Percentiles rank a stretch among this genome's conserved stretches.
phyloP scores from a whole-genome alignment of 2,888 invertebrate genomes.

The Melieria picta region DNA sequence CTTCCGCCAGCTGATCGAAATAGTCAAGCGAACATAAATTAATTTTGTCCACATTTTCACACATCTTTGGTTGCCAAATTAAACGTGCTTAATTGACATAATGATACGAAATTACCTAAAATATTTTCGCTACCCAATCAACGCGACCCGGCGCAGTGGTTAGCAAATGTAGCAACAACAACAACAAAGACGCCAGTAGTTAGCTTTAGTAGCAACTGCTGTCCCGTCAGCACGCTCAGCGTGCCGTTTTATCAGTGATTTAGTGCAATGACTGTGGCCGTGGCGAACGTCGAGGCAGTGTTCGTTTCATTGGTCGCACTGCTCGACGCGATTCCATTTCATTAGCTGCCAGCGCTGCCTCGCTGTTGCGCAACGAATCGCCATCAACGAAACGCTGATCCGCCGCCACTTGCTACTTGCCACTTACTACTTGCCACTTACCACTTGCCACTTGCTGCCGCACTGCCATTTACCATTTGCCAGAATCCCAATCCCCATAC shows the following conservation, averaged over 20 bases:
- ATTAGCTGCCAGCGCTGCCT: not conserved
- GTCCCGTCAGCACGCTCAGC: conserved; percentile 44
- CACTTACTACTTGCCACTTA: not conserved
- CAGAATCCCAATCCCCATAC: no score
- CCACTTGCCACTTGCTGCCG: conserved; percentile 14
- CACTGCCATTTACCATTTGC: conserved; percentile 15
- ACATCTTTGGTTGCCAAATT: conserved; percentile 48
- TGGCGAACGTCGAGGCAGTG: conserved; percentile 27
- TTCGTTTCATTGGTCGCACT: conserved; percentile 21
- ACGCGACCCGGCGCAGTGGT: conserved; percentile 27
- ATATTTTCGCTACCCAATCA: conserved; percentile 44
- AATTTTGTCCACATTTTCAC: conserved; percentile 44
- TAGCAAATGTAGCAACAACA: not conserved
- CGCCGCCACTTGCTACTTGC: not conserved
- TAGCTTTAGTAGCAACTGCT: conserved; percentile 7
- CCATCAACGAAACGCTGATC: conserved; percentile 4
- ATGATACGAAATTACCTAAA: conserved; percentile 49
- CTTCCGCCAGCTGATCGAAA: no score
- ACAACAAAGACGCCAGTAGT: not conserved
- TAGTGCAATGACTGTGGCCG: conserved; percentile 40
- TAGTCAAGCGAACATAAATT: conserved; percentile 40
- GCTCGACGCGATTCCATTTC: not conserved
- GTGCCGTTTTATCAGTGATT: conserved; percentile 49
- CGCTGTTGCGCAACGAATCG: conserved; percentile 15
- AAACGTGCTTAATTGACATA: conserved; percentile 50